Evolutionary conservation across 1,140 invertebrate species (phyloP).

Genomic region (Halyomorpha halys): DNA sequence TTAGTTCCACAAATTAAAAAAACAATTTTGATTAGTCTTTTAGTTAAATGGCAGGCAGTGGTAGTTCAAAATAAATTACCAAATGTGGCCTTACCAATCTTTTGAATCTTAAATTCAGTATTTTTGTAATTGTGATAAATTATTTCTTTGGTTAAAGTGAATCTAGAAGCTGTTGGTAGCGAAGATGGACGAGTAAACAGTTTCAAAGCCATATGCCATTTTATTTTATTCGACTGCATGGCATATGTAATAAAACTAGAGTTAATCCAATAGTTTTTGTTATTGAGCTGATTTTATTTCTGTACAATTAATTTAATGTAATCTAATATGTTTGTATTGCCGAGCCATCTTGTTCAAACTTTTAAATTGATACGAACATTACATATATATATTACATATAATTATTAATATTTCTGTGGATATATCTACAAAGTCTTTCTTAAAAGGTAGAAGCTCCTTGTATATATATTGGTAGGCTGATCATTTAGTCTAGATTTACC

Average conservation of each 20-base stretch:
- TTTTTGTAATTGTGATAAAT: no score
- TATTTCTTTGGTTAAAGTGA: no score
- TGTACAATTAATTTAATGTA: background rate
- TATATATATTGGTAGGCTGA: background rate
- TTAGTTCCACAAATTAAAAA: no score
- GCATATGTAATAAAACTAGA: background rate
- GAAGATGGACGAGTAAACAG: no score
- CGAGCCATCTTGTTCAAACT: conserved; percentile 8
- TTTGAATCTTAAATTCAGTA: no score
- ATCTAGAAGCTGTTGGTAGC: no score
- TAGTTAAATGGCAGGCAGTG: no score
- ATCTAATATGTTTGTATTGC: conserved; percentile 2
- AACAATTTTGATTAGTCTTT: no score
- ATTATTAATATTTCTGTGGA: background rate
- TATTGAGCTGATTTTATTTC: background rate
- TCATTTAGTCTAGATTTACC: background rate
- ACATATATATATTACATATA: conserved; percentile 2
- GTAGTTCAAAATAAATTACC: no score
- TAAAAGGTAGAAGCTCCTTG: conserved; percentile 10
- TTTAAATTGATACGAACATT: background rate
- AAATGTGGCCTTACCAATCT: no score
- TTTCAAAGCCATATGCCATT: no score
- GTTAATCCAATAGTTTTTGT: background rate
- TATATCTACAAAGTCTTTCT: conserved; percentile 18
- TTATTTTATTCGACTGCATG: no score